phyloP scores from a whole-genome alignment of 2,888 invertebrate species.

The Drosophila pseudotalamancana region DNA sequence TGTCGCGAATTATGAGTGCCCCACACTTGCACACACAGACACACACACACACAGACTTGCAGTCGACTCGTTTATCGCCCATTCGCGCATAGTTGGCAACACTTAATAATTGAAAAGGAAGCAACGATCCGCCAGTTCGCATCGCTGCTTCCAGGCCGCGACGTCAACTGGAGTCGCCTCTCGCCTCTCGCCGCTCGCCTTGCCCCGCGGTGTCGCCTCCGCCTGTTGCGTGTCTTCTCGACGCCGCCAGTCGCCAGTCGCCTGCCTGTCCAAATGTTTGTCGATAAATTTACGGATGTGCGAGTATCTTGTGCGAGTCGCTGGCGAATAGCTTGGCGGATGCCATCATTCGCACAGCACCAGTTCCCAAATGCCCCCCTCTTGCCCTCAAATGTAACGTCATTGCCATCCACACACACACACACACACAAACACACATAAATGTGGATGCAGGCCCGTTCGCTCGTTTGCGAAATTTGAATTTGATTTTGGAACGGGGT shows the following conservation, averaged over 20 bases:
- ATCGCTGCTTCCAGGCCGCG: constrained; percentile 42
- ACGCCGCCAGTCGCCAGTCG: constrained; percentile 41
- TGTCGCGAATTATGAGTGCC: constrained; percentile 68
- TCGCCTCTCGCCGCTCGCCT: neutral
- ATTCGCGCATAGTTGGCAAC: constrained; percentile 75
- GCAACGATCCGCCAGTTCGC: constrained; percentile 72
- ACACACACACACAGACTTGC: constrained; percentile 23
- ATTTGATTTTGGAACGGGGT: constrained; percentile 71
- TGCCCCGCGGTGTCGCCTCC: constrained; percentile 1
- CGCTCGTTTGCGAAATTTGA: constrained; percentile 72
- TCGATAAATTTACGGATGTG: constrained; percentile 81
- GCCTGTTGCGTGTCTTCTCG: constrained; percentile 44
- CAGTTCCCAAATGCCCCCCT: neutral
- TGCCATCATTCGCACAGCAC: constrained; percentile 77
- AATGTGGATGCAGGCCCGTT: constrained; percentile 32
- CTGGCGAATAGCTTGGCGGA: constrained; percentile 71
- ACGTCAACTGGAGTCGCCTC: neutral
- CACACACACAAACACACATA: neutral
- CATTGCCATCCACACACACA: constrained; percentile 33
- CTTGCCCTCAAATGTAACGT: constrained; percentile 40
- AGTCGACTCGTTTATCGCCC: constrained; percentile 70
- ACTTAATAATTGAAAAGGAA: constrained; percentile 83
- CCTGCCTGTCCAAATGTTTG: constrained; percentile 77
- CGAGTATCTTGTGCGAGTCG: constrained; percentile 76
- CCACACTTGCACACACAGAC: constrained; percentile 15